Base-by-base conservation (phyloP, 2,113 vertebrate genomes). In the Lamprotornis superbus region DNA sequence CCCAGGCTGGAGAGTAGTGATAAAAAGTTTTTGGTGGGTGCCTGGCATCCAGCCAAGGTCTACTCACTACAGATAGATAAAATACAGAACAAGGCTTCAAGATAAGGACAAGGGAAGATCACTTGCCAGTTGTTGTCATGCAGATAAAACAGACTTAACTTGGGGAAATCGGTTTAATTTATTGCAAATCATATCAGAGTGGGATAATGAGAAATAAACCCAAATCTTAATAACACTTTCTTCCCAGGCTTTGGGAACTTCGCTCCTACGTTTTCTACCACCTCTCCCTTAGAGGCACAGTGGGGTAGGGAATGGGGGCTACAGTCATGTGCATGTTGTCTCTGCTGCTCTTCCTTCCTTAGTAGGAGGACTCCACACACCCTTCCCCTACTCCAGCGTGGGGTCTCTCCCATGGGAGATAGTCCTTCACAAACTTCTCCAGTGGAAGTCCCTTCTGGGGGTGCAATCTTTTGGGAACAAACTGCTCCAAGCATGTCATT, bases 1-100 rank as follows among this genome's bases (percentile, higher is more conserved):
- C 59, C 21, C 17, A 9, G 9, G 31, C 25, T 0, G 1, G 37
- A 67, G 7, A 2, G 9, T 49, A 42, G 11, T 35, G 35, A 35
- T 59, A 31, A 65, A 49, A 59, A 40, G 14, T 37, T 17, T 27
- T 68, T 59, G 61, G 52, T 59, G 31, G 44, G 16, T 86, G 44
- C 21, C 17, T 50, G 61, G 9, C 7, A 31, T 76, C 16, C 35
- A 57, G 30, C 60, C 35, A n/a, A 30, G 9, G 8, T 67, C 27
- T 50, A 21, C 52, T 67, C 31, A 35, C 25, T 85, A 5, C 16
- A 25, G 35, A 25, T 24, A 25, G 52, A 59, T 67, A 75, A 86
- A 59, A 23, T 37, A 65, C 12, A 59, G 52, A 15, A 20, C 23
- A 37, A 39, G 33, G 11, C 28, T 67, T 60, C 53, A 46, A 24